phyloP scores from a whole-genome alignment of 2,888 invertebrate genomes.

The Embidobia sp. region DNA sequence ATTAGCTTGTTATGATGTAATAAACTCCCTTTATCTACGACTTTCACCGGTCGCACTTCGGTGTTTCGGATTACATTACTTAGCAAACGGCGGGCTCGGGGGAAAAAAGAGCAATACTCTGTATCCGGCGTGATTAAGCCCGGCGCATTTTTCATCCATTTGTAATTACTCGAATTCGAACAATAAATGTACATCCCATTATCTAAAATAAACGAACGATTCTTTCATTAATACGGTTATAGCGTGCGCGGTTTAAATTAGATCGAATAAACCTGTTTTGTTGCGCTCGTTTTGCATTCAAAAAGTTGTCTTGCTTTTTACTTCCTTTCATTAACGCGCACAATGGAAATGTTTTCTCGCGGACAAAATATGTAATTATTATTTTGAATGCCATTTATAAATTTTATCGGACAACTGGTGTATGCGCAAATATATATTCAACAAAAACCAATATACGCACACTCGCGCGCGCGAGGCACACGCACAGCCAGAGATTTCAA shows the following conservation, averaged over 20 bases:
- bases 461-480: too few species aligned
- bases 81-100: neutral
- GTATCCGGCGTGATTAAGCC: neutral
- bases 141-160: neutral
- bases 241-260: constrained; percentile 21
- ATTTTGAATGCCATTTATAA: constrained; percentile 30
- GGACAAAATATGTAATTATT: constrained; percentile 45
- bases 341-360: constrained; percentile 24
- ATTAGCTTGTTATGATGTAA: too few species aligned
- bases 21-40: too few species aligned
- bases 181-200: constrained; percentile 22
- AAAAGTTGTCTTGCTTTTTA: constrained; percentile 49
- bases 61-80: too few species aligned
- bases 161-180: neutral
- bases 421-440: neutral
- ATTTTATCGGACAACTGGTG: constrained; percentile 2
- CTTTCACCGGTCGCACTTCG: too few species aligned
- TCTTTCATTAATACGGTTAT: constrained; percentile 31
- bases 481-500: constrained; percentile 8
- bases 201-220: constrained; percentile 19
- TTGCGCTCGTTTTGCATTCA: constrained; percentile 29
- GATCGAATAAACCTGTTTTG: constrained; percentile 27
- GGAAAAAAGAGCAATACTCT: neutral
- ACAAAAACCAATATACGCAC: constrained; percentile 1
- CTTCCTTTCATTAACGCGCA: constrained; percentile 31